Conservation (phyloP, 2,888 invertebrate species). For the Plebejus melissa region DNA sequence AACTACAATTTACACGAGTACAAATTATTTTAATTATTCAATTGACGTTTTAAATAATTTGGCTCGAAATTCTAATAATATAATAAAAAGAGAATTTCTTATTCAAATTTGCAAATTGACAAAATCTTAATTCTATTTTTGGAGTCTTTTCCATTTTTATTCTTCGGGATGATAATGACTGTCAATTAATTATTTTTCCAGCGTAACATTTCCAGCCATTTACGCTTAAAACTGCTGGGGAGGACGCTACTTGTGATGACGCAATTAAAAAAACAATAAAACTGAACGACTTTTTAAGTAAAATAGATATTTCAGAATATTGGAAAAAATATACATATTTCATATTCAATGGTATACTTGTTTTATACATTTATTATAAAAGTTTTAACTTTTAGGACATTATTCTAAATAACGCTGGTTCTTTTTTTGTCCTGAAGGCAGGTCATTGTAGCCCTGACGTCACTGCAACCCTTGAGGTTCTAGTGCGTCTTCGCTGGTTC, state of each 20-base stretch:
- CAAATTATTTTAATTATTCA: background rate
- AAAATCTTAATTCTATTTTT: background rate
- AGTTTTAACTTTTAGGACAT: no score
- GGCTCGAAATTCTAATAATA: background rate
- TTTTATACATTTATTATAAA: no score
- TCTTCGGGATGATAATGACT: background rate
- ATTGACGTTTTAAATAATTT: background rate
- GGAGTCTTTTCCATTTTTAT: background rate
- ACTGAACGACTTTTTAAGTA: background rate
- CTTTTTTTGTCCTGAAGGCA: no score
- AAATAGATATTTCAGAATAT: background rate
- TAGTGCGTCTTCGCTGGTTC: no score
- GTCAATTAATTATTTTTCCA: conserved; percentile 9
- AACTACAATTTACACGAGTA: background rate
- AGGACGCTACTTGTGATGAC: background rate
- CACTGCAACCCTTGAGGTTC: no score
- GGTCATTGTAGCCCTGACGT: no score
- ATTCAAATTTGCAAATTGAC: background rate
- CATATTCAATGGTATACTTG: no score
- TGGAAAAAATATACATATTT: no score
- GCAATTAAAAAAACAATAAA: conserved; percentile 7
- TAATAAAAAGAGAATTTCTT: background rate
- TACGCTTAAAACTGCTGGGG: background rate
- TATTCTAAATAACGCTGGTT: no score
- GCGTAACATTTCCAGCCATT: background rate